Evolutionary conservation across 1,140 invertebrate species (phyloP).

Genomic region (Cheumatopsyche charites): DNA sequence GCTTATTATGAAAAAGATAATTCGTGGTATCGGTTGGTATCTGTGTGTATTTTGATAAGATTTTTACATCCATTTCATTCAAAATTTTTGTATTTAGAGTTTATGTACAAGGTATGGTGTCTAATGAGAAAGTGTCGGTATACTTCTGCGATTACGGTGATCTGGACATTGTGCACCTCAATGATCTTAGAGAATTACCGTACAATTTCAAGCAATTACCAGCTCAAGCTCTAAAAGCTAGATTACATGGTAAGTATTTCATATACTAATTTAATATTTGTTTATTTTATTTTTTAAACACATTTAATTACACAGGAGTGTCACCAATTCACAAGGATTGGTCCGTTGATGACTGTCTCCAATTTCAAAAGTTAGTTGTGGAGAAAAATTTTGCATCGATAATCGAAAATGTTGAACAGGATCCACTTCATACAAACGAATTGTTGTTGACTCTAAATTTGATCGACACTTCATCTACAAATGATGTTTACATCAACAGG

Average conservation of each 20-base stretch:
- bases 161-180: constrained; percentile 52
- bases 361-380: constrained; percentile 65
- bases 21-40: constrained; percentile 65
- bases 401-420: constrained; percentile 59
- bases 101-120: constrained; percentile 54
- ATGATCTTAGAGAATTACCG: constrained; percentile 45
- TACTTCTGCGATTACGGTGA: constrained; percentile 61
- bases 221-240: constrained; percentile 58
- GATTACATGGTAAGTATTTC: constrained; percentile 52
- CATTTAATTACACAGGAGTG: constrained; percentile 55
- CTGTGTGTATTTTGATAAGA: too few relatives aligned
- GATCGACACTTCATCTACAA: constrained; percentile 61
- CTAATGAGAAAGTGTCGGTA: constrained; percentile 55
- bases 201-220: constrained; percentile 55
- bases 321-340: constrained; percentile 64
- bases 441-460: constrained; percentile 62
- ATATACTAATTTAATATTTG: background rate
- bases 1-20: constrained; percentile 60
- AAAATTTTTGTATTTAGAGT: constrained; percentile 50
- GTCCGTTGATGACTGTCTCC: constrained; percentile 63
- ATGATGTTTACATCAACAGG: constrained; percentile 62
- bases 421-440: constrained; percentile 58
- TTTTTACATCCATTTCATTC: background rate
- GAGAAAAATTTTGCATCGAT: constrained; percentile 63
- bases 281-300: background rate